Evolutionary conservation across 2,797 vertebrate genomes (phyloP).

Genomic region (Haliaeetus vocifer): DNA sequence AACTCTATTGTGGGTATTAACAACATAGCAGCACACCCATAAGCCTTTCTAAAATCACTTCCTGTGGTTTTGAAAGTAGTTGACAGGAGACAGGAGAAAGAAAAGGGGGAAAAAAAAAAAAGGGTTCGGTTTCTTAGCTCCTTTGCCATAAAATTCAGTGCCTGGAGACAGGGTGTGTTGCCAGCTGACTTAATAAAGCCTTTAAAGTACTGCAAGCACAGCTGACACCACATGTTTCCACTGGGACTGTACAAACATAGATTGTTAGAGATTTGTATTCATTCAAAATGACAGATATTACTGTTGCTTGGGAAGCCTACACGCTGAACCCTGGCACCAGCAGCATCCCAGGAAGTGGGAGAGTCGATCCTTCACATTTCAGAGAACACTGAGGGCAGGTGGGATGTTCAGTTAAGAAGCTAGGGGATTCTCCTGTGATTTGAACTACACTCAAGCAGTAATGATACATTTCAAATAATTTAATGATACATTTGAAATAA

Average conservation of each 20-base stretch:
- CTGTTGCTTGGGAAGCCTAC: slow-evolving; percentile 12
- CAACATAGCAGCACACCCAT: background rate
- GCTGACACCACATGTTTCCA: slow-evolving; percentile 47
- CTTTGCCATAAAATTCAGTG: slow-evolving; percentile 28
- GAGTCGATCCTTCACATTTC: background rate
- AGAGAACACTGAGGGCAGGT: background rate
- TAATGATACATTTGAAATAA: background rate
- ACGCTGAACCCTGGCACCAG: slow-evolving; percentile 20
- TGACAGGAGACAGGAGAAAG: background rate
- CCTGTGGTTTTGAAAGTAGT: slow-evolving; percentile 5
- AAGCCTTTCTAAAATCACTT: slow-evolving; percentile 4
- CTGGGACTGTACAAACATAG: slow-evolving; percentile 29
- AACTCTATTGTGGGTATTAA: background rate
- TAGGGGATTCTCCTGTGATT: background rate
- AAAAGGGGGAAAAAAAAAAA: background rate
- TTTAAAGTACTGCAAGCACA: slow-evolving; percentile 25
- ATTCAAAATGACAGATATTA: slow-evolving; percentile 64
- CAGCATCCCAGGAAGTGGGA: background rate
- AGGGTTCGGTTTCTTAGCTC: background rate
- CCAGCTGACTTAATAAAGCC: slow-evolving; percentile 63
- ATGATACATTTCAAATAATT: background rate
- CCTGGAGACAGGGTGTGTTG: slow-evolving; percentile 33
- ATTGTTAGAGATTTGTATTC: slow-evolving; percentile 58
- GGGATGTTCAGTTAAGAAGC: background rate
- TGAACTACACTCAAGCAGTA: background rate